Evolutionary conservation across 1,140 invertebrate genomes (phyloP), one percentile per base, ranked within the genome.

Genomic region (Pectinophora gossypiella): DNA sequence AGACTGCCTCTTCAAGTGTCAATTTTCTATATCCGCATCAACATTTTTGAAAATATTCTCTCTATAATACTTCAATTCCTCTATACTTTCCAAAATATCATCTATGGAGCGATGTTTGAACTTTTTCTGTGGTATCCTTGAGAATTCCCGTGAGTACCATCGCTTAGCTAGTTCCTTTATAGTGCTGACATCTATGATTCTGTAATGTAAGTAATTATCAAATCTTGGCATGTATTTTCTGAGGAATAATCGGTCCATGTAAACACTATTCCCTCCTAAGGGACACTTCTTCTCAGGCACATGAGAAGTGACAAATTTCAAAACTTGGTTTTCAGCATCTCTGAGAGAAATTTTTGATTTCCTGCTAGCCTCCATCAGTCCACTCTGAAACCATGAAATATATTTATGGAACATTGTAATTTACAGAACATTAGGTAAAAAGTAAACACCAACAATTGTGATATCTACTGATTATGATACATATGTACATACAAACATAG

Each of bases 181-280:
- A 2, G 94, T 91, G 22, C 94, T 96, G 3, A 98, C 97, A 91
- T 99, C 98, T 47, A 99, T 93, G 18, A 97, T 94, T 70, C 97
- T 91, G 85, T 99, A 98, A 85, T 99, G 96, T 50, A 99, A 88
- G 83, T 97, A 95, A 9, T 93, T 70, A 69, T 94, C 73, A 12
- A 97, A 73, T 27, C 61, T 81, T 0, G 95, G 94, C 92, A 97
- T 94, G 63, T 93, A 91, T 83, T 94, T 94, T 1, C 70, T 57
- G 22, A 98, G 58, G 84, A 97, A 98, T 10, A 93, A 48, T 57
- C 94, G 87, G 79, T 99, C 97, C 89, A 94, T 93, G 67, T 95
- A 94, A 5, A 99, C 90, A 48, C 95, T 94, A 88, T 98, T 99
- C 0, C 98, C 98, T 49, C 94, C 97, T 18, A 99, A 72, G 0